These are phyloP conservation scores for Calyptommatus sinebrachiatus DNA, from an alignment of 2,113 vertebrate genomes.

Conservation along the genomic window DNA sequence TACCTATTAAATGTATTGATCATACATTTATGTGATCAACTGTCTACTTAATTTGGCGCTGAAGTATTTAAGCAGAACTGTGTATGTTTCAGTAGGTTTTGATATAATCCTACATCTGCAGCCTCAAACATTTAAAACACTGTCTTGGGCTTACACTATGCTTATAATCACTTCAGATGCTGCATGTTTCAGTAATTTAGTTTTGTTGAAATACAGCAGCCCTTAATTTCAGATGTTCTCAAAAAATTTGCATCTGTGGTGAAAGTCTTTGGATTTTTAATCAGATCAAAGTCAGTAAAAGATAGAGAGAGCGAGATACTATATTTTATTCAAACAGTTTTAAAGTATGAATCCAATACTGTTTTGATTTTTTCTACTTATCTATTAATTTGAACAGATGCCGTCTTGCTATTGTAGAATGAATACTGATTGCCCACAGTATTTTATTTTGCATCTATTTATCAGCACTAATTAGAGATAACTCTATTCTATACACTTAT, in stretches of 20 bases:
- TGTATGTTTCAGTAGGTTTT: conserved; percentile 73
- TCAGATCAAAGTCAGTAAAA: conserved; percentile 75
- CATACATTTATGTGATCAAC: conserved; percentile 77
- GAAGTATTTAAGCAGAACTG: conserved; percentile 70
- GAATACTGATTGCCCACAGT: conserved; percentile 77
- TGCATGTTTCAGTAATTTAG: conserved; percentile 63
- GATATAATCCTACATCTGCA: conserved; percentile 78
- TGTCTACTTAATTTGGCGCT: conserved; percentile 80
- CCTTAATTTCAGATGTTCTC: conserved; percentile 72
- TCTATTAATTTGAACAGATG: conserved; percentile 80
- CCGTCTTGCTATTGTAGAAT: conserved; percentile 77
- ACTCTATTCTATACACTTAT: conserved; percentile 68
- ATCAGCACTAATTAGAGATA: conserved; percentile 79
- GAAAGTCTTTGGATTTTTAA: conserved; percentile 76
- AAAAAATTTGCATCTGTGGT: conserved; percentile 75
- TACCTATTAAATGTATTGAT: conserved; percentile 74
- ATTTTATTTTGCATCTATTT: conserved; percentile 77
- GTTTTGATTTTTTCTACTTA: conserved; percentile 76
- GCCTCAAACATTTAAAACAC: conserved; percentile 73
- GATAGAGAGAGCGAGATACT: conserved; percentile 75
- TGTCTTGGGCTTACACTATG: conserved; percentile 68
- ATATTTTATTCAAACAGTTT: conserved; percentile 79
- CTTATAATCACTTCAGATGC: conserved; percentile 73
- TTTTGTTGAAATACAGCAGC: conserved; percentile 65
- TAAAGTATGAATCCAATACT: conserved; percentile 72